phyloP scores from a whole-genome alignment of 2,888 invertebrate genomes.

The Volucella inflata region DNA sequence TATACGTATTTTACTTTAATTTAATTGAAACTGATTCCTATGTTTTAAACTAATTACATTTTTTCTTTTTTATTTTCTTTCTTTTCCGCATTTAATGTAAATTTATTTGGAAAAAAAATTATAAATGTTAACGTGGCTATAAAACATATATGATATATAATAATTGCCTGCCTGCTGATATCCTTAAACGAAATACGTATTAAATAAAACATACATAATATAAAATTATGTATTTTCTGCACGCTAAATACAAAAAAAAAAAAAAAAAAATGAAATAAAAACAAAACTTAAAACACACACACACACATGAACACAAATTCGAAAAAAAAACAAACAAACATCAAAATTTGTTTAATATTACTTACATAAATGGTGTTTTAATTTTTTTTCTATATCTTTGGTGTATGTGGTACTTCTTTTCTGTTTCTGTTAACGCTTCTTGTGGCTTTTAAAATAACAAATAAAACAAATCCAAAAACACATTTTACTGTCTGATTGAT shows the following conservation, averaged over 20 bases:
- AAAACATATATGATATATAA: slow-evolving; percentile 63
- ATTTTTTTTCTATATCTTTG: slow-evolving; percentile 75
- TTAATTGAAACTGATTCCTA: slow-evolving; percentile 74
- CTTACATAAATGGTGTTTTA: slow-evolving; percentile 75
- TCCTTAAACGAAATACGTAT: slow-evolving; percentile 74
- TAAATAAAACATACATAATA: slow-evolving; percentile 69
- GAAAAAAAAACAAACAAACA: slow-evolving; percentile 53
- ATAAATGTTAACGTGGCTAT: slow-evolving; percentile 76
- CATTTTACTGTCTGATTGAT: slow-evolving; percentile 54
- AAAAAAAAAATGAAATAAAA: slow-evolving; percentile 31
- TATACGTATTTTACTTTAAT: slow-evolving; percentile 74
- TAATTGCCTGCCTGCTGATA: slow-evolving; percentile 76
- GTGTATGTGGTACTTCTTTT: slow-evolving; percentile 76
- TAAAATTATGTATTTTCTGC: slow-evolving; percentile 72
- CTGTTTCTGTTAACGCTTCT: slow-evolving; percentile 76
- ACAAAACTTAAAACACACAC: slow-evolving; percentile 61
- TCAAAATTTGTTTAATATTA: slow-evolving; percentile 57
- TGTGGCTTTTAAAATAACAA: slow-evolving; percentile 74
- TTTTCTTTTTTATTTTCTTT: slow-evolving; percentile 77
- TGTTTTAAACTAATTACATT: slow-evolving; percentile 78
- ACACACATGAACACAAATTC: slow-evolving; percentile 46
- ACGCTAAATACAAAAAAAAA: slow-evolving; percentile 64
- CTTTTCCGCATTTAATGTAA: slow-evolving; percentile 77
- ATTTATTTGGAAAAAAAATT: slow-evolving; percentile 73
- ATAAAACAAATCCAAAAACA: slow-evolving; percentile 54